These are phyloP conservation scores for Hiodon alosoides DNA, from an alignment of 2,113 vertebrate species.

Conservation along the genomic window DNA sequence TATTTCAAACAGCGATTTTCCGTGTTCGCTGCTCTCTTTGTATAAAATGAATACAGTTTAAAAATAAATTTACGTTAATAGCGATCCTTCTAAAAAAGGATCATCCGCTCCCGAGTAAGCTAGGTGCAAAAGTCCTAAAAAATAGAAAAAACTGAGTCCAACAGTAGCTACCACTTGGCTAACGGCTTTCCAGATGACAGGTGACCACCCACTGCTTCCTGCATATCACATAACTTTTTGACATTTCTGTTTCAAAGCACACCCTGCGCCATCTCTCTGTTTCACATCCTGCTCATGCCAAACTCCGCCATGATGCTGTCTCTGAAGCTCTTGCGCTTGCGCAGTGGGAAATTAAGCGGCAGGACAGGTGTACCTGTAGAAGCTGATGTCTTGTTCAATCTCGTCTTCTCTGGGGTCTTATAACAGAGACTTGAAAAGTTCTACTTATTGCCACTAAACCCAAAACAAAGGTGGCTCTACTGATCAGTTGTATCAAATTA, in stretches of 20 bases:
- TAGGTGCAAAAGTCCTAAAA: conserved; percentile 48
- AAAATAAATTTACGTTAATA: too few species aligned
- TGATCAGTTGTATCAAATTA: too few species aligned
- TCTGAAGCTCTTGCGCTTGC: conserved; percentile 63
- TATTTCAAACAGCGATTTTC: too few species aligned
- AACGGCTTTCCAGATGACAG: conserved; percentile 25
- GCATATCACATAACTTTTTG: conserved; percentile 36
- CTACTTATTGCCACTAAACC: too few species aligned
- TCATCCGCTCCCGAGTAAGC: conserved; percentile 48
- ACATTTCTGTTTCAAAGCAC: conserved; percentile 43
- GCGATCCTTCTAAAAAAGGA: too few species aligned
- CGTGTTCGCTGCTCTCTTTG: too few species aligned
- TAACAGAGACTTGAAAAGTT: too few species aligned
- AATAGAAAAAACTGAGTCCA: conserved; percentile 26
- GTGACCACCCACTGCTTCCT: conserved; percentile 27
- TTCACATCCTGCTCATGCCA: conserved; percentile 57
- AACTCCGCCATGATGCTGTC: conserved; percentile 85
- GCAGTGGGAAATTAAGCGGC: conserved; percentile 39
- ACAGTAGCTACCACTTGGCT: conserved; percentile 13
- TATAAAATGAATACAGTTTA: too few species aligned
- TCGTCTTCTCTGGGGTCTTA: too few species aligned
- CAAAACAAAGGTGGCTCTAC: too few species aligned
- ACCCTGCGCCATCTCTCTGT: conserved; percentile 61
- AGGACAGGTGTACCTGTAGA: conserved; percentile 49
- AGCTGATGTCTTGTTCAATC: too few species aligned